phyloP scores from a whole-genome alignment of 2,888 invertebrate species.

The Podotricha telesiphe region DNA sequence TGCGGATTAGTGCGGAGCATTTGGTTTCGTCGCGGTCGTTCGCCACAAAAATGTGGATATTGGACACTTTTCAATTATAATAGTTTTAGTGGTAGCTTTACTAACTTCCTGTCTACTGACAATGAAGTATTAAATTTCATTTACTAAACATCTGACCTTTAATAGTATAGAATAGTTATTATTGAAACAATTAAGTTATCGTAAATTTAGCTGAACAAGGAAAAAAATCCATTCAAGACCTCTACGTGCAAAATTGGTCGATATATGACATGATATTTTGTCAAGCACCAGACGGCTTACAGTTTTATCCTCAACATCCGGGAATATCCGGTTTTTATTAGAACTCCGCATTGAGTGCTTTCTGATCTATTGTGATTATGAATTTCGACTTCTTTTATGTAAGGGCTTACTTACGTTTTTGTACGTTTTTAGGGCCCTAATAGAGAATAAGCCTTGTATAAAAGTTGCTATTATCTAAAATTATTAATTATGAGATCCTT shows the following conservation, averaged over 20 bases:
- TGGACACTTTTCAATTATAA: constrained; percentile 25
- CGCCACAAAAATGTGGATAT: constrained; percentile 16
- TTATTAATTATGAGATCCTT: not conserved
- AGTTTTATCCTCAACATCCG: constrained; percentile 65
- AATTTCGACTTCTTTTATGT: constrained; percentile 64
- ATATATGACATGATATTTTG: constrained; percentile 50
- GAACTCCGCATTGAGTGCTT: constrained; percentile 75
- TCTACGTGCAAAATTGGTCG: constrained; percentile 23
- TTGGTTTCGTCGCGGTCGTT: constrained; percentile 30
- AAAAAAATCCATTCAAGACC: not conserved
- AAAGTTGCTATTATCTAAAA: not conserved
- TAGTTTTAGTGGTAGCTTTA: constrained; percentile 13
- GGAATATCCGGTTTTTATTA: constrained; percentile 77
- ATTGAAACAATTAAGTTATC: too few species aligned
- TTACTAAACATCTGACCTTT: not conserved
- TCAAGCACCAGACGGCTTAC: constrained; percentile 54
- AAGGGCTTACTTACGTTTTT: constrained; percentile 62
- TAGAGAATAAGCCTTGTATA: constrained; percentile 24
- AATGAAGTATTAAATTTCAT: not conserved
- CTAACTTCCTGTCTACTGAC: constrained; percentile 12
- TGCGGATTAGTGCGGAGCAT: constrained; percentile 52
- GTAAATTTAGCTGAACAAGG: not conserved
- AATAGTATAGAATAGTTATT: not conserved
- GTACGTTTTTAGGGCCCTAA: constrained; percentile 49
- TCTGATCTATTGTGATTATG: constrained; percentile 69